Base-by-base conservation (phyloP, 2,797 vertebrate genomes). In the Corythornis leucogaster region DNA sequence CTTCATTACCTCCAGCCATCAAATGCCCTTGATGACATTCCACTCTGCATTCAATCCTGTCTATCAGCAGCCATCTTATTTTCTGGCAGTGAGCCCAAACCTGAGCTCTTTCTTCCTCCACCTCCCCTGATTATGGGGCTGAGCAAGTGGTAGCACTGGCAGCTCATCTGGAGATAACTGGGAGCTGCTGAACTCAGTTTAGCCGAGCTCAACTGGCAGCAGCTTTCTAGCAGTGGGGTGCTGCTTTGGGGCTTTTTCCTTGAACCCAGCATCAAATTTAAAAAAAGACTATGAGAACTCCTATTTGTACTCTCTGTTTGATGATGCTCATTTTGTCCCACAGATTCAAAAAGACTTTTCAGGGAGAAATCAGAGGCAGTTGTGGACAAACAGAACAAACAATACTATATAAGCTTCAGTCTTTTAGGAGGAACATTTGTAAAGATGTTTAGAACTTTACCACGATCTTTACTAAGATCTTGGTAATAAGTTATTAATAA, bases 31-130 rank as follows among this genome's bases (percentile, higher is more conserved):
- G 8, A 55, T 63, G 7, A 5, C 5, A 25, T 55, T 4, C 15
- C 3, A 2, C 11, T 19, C 28, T 5, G 1, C 14, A 28, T 31
- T 20, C 1, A 0, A 2, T 2, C 7, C n/a, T 30, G 1, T 5
- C 61, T 31, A 11, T 13, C 3, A 53, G 12, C 31, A 45, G 11
- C 38, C 11, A n/a, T 63, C 28, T 12, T 5, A 5, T 5, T 31
- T 48, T 22, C 25, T 53, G 33, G 6, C 40, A 57, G 2, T 1
- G 30, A 31, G 7, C 22, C 21, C 35, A 46, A 74, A 18, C 24
- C 14, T 1, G 6, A 33, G 26, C 24, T 31, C 2, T 2, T 8
- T 2, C 15, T 2, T 48, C 64, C 28, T 35, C 26, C 28, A 8
- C 7, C 24, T 50, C 30, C 14, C 13, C 46, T 8, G 13, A 8